Evolutionary conservation across 1,140 invertebrate genomes (phyloP).

Genomic region (Riptortus pedestris): DNA sequence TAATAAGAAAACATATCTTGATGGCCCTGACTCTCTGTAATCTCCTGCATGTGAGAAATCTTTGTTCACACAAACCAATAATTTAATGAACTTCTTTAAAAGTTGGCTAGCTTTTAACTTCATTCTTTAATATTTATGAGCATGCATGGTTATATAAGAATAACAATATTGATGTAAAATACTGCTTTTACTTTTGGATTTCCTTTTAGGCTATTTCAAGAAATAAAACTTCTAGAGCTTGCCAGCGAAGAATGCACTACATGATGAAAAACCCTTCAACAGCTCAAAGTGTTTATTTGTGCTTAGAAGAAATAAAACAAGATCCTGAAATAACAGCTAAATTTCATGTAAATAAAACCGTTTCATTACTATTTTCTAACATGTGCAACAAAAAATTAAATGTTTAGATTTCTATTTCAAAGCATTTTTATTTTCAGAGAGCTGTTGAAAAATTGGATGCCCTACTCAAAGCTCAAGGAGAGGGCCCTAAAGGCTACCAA

Average conservation of each 20-base stretch:
- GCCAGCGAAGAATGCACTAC: constrained; percentile 51
- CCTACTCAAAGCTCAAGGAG: constrained; percentile 14
- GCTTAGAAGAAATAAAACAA: constrained; percentile 49
- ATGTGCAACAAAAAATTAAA: background rate
- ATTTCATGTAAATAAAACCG: constrained; percentile 34
- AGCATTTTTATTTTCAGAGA: constrained; percentile 41
- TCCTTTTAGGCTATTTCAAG: constrained; percentile 34
- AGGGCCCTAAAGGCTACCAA: constrained; percentile 18
- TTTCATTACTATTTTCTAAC: background rate
- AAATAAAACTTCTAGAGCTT: constrained; percentile 61
- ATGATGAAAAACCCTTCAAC: constrained; percentile 50
- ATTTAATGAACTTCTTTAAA: no score
- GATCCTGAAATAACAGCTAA: constrained; percentile 41
- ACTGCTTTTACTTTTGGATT: background rate
- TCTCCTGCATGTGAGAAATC: no score
- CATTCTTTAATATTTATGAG: no score
- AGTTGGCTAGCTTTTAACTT: no score
- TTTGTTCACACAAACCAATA: no score
- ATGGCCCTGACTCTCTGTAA: no score
- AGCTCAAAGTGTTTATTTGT: constrained; percentile 45
- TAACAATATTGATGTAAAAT: no score
- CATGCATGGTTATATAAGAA: no score
- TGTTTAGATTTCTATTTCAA: no score
- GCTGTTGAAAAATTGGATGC: constrained; percentile 36
- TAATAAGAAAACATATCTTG: no score